phyloP scores from a whole-genome alignment of 2,888 invertebrate genomes.

The Gymnocheta viridis region DNA sequence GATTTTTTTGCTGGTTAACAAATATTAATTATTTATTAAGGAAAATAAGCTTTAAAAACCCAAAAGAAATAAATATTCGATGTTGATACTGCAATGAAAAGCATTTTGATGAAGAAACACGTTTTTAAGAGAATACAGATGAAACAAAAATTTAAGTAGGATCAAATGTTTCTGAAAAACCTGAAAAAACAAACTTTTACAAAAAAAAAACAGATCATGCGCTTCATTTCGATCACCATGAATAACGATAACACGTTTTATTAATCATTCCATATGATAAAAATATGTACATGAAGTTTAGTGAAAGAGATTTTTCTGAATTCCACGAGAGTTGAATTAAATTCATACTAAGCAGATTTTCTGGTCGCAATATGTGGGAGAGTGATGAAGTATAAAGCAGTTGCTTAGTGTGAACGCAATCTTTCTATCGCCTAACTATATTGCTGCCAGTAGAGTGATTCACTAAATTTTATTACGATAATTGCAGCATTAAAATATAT shows the following conservation, averaged over 20 bases:
- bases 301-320: too few species aligned
- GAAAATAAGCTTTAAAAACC: constrained; percentile 15
- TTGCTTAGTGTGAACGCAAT: too few species aligned
- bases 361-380: too few species aligned
- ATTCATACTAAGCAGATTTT: too few species aligned
- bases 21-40: constrained; percentile 1
- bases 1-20: not conserved
- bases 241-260: not conserved
- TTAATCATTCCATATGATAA: too few species aligned
- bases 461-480: too few species aligned
- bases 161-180: not conserved
- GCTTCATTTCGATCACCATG: not conserved
- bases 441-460: too few species aligned
- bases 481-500: too few species aligned
- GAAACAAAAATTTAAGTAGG: constrained; percentile 13
- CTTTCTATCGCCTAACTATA: too few species aligned
- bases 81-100: constrained; percentile 57
- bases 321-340: too few species aligned
- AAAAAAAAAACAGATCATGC: not conserved
- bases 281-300: not conserved
- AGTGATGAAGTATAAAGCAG: too few species aligned
- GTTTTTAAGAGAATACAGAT: constrained; percentile 7
- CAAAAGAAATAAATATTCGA: constrained; percentile 1
- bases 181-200: not conserved
- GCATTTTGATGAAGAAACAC: constrained; percentile 50